phyloP scores from a whole-genome alignment of 2,888 invertebrate species.

The Romanomermis culicivorax region DNA sequence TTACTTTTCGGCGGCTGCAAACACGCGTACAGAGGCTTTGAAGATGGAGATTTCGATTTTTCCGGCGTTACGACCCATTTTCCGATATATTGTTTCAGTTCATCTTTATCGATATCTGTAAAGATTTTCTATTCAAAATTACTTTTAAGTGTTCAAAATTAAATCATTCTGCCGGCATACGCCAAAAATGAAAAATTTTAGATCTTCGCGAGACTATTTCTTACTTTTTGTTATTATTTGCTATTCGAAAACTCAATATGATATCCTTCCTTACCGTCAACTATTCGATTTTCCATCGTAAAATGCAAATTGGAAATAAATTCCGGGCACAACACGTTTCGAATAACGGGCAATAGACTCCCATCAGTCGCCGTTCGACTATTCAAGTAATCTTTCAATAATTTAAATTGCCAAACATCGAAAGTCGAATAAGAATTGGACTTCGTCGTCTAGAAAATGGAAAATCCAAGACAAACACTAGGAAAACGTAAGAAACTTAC shows the following conservation, averaged over 20 bases:
- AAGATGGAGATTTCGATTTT: too few species aligned
- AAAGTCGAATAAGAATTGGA: neutral
- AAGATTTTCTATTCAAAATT: too few species aligned
- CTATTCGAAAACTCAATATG: too few species aligned
- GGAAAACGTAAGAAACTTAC: neutral
- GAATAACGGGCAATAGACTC: too few species aligned
- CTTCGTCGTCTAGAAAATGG: neutral
- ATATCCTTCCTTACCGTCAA: neutral
- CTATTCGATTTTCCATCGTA: neutral
- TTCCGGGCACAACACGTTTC: neutral
- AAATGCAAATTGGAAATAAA: neutral
- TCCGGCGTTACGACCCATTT: neutral
- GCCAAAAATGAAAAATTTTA: too few species aligned
- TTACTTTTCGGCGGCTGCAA: neutral
- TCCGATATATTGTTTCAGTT: neutral
- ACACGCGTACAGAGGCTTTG: too few species aligned
- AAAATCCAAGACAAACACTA: too few species aligned
- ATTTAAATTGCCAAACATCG: neutral
- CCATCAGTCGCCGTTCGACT: neutral
- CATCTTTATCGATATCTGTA: neutral
- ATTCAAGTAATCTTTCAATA: neutral
- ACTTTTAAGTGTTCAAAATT: too few species aligned
- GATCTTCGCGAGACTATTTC: too few species aligned
- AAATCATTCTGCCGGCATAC: too few species aligned
- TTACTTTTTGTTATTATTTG: too few species aligned